A percentile compares a stretch with the other conserved stretches of the same genome.
Evolutionary conservation across 2,113 vertebrate species (phyloP).

Genomic region (Ophiodon elongatus): DNA sequence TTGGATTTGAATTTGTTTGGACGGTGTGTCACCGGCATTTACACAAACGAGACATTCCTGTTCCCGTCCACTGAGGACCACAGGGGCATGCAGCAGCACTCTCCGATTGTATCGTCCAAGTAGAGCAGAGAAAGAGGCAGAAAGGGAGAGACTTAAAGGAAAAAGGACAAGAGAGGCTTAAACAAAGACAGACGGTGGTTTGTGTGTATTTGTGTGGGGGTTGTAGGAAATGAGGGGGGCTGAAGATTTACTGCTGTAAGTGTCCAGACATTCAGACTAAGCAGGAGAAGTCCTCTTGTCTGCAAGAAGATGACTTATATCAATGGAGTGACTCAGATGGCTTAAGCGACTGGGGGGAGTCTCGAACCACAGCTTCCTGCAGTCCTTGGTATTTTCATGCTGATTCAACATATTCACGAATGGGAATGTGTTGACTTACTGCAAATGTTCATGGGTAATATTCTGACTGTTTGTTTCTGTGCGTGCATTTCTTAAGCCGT

Average conservation of each 20-base stretch:
- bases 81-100: slow-evolving; percentile 38
- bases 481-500: background rate
- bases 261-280: slow-evolving; percentile 41
- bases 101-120: slow-evolving; percentile 60
- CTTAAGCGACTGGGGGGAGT: background rate
- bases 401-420: slow-evolving; percentile 27
- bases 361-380: slow-evolving; percentile 10
- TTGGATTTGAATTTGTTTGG: slow-evolving; percentile 30
- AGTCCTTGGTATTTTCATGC: slow-evolving; percentile 36
- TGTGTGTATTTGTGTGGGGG: slow-evolving; percentile 17
- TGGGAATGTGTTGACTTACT: slow-evolving; percentile 7
- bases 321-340: background rate
- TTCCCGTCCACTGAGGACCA: slow-evolving; percentile 63
- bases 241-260: slow-evolving; percentile 12
- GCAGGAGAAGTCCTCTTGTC: slow-evolving; percentile 54
- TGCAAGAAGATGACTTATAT: slow-evolving; percentile 54
- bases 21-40: slow-evolving; percentile 25
- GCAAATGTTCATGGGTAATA: background rate
- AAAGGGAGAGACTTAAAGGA: background rate
- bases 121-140: slow-evolving; percentile 33
- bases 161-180: background rate
- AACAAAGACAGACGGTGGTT: slow-evolving; percentile 6
- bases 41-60: slow-evolving; percentile 63
- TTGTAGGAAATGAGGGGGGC: slow-evolving; percentile 17
- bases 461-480: background rate